Base-by-base conservation (phyloP, 2,113 vertebrate species). In the Cinclus mexicanus region DNA sequence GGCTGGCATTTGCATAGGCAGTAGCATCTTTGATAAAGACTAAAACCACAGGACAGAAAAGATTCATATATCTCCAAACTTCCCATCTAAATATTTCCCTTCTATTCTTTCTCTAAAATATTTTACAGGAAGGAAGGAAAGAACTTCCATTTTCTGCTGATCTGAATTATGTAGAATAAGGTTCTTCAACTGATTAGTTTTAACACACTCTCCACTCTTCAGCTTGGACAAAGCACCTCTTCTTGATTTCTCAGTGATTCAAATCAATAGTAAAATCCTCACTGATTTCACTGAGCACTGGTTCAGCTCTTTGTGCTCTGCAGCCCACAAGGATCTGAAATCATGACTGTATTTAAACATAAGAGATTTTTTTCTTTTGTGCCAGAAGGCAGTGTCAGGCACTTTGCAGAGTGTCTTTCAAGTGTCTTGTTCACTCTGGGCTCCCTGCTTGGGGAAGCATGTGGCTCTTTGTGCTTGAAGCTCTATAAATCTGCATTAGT, bases 401-500 rank as follows among this genome's bases (percentile, higher is more conserved):
- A 1, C 72, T 83, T 42, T 16, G 46, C 72, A 28, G 33, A 75
- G 46, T 12, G 44, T 63, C 57, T 83, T 93, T 82, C 67, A 83
- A 91, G 75, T 21, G n/a, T 72, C 82, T 91, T 75, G 69, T 31
- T 94, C 88, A 77, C 67, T 55, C 85, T 0, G 1, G 61, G 76
- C 75, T 89, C 71, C 56, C 67, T 87, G 47, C 67, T 87, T 59
- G 42, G 65, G 70, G 74, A 93, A 86, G 89, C 80, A 78, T 89
- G 74, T 57, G 49, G 96, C 44, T 95, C 83, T 75, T 91, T 77
- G 93, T 97, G 93, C 94, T 97, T 92, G 68, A 95, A 96, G 87
- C 83, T 81, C 90, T 88, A 93, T 97, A 97, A 97, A 97, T 96
- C 96, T 96, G 83, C 70, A 87, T 93, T 89, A 94, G 65, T 93